phyloP scores from a whole-genome alignment of 2,797 vertebrate genomes.

The Cheirogaleus major region DNA sequence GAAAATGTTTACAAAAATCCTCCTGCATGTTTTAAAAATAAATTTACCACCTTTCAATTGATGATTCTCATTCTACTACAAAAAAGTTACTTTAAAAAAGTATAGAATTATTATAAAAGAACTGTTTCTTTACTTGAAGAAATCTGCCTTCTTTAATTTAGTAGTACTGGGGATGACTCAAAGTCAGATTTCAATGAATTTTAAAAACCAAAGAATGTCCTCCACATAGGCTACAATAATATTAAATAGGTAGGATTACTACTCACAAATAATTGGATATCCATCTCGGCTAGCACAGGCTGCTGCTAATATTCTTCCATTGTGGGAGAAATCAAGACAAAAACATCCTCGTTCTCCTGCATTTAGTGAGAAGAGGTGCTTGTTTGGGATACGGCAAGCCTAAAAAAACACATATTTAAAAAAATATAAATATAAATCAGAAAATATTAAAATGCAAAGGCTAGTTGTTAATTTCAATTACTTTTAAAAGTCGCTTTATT shows the following conservation, averaged over 20 bases:
- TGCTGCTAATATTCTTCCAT: slow-evolving; percentile 92
- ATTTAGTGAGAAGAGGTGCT: slow-evolving; percentile 90
- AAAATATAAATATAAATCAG: slow-evolving; percentile 12
- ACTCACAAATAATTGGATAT: slow-evolving; percentile 94
- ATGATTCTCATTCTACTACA: neutral
- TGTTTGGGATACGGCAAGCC: slow-evolving; percentile 97
- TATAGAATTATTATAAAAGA: neutral
- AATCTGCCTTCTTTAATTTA: slow-evolving; percentile 15
- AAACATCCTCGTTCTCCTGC: slow-evolving; percentile 95
- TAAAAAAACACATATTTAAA: slow-evolving; percentile 76
- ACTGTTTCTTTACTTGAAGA: neutral
- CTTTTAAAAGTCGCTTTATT: neutral
- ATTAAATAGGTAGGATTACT: neutral
- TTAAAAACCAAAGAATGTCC: neutral
- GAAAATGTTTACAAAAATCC: slow-evolving; percentile 10
- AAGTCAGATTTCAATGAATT: slow-evolving; percentile 26
- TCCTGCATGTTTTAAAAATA: neutral
- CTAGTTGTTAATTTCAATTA: slow-evolving; percentile 28
- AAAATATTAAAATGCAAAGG: slow-evolving; percentile 42
- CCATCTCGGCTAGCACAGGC: slow-evolving; percentile 95
- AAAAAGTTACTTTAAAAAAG: neutral
- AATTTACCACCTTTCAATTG: neutral
- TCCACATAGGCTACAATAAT: neutral
- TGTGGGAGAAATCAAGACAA: slow-evolving; percentile 93
- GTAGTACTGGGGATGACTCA: neutral